Base-by-base conservation (phyloP, 1,140 invertebrate species). In the Micrasema longulum region DNA sequence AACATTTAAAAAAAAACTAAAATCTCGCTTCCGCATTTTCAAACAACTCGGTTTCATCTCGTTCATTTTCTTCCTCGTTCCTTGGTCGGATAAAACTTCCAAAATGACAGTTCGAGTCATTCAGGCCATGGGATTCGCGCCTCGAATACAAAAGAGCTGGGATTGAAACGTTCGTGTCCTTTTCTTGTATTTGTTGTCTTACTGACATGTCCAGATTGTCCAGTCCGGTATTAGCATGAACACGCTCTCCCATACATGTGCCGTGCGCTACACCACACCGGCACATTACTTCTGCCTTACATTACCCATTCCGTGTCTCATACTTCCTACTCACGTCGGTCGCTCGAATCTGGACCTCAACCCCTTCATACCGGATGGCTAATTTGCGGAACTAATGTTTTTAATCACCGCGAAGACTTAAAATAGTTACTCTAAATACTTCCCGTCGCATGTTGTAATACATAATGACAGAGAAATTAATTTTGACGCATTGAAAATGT, bases 51-150 rank as follows among this genome's bases (percentile, higher is more conserved):
- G 26, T 31, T 31, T 31, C n/a, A 31, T 7, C 26, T 31, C 26
- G 7, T 31, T n/a, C n/a, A n/a, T n/a, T n/a, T 41, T 6, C 5
- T 50, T 50, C 9, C 18, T 20, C 14, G 10, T 18, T 4, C 47
- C 47, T 20, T 53, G 50, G 22, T 26, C 12, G 23, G 5, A 23
- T 60, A 38, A 57, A 38, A 18, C 14, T 10, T 14, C 7, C 48
- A 38, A 64, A 65, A 71, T 71, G 69, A 66, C 38, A 71, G 53
- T 65, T 65, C 43, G 38, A 57, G 50, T 71, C 63, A 57, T 66
- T 62, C 53, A 52, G n/a, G 9, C 53, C 63, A 63, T 66, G 69
- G 63, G 14, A 43, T 55, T 47, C 69, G 70, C 47, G 63, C 48
- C 16, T 52, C 6, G 63, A 18, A 10, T n/a, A 14, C 14, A 18